phyloP scores from a whole-genome alignment of 1,140 invertebrate species.

The Drosophila sechellia region DNA sequence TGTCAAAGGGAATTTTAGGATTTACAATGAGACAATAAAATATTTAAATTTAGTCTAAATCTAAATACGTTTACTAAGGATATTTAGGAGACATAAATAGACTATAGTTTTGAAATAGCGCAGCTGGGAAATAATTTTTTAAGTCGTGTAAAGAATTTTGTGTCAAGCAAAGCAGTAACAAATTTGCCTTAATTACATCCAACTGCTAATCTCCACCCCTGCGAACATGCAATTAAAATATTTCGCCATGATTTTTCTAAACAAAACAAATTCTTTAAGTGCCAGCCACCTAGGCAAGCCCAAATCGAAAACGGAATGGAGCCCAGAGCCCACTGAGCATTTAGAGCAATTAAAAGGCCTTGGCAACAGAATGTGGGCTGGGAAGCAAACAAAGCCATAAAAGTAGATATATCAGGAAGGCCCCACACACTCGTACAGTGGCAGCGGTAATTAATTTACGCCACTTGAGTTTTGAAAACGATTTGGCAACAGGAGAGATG shows the following conservation, averaged over 20 bases:
- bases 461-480: slow-evolving; percentile 69
- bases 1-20: background rate
- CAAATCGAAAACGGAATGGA: slow-evolving; percentile 14
- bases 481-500: slow-evolving; percentile 38
- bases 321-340: slow-evolving; percentile 27
- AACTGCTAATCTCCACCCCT: background rate
- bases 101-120: no score
- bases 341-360: slow-evolving; percentile 54
- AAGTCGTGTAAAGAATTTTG: no score
- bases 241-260: slow-evolving; percentile 63
- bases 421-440: slow-evolving; percentile 17
- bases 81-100: no score
- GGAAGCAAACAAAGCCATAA: slow-evolving; percentile 23
- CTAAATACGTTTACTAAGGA: no score
- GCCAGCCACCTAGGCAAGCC: slow-evolving; percentile 14
- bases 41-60: no score
- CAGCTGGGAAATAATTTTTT: no score
- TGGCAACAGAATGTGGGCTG: slow-evolving; percentile 30
- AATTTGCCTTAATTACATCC: slow-evolving; percentile 13
- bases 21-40: background rate
- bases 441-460: slow-evolving; percentile 75
- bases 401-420: slow-evolving; percentile 50
- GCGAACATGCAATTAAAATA: slow-evolving; percentile 67
- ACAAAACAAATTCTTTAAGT: slow-evolving; percentile 50
- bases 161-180: background rate